Conservation (phyloP, 2,888 invertebrate genomes). For the Oligia strigilis region DNA sequence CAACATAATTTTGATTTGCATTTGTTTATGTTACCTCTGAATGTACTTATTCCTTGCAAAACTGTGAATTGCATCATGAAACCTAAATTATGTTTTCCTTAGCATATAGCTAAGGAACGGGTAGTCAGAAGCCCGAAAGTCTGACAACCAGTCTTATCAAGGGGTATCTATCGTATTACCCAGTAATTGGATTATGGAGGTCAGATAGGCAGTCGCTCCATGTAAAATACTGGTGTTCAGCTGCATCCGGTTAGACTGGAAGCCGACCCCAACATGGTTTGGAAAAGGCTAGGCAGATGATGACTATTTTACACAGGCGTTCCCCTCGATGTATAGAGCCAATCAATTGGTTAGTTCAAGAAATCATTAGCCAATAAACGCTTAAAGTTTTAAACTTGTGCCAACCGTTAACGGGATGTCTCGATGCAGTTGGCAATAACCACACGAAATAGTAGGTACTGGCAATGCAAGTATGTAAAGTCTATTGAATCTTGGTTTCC, state of each 20-base stretch:
- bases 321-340: slow-evolving; percentile 8
- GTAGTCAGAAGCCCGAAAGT: too few species aligned
- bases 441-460: slow-evolving; percentile 70
- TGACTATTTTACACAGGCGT: slow-evolving; percentile 7
- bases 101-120: background rate
- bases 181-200: too few species aligned
- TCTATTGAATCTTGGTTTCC: background rate
- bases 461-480: slow-evolving; percentile 49
- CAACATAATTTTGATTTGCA: background rate
- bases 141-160: too few species aligned
- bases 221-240: too few species aligned
- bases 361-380: slow-evolving; percentile 35
- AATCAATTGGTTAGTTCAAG: background rate
- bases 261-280: too few species aligned
- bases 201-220: too few species aligned
- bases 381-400: slow-evolving; percentile 54
- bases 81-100: background rate
- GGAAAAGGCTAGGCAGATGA: too few species aligned
- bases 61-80: too few species aligned
- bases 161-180: too few species aligned
- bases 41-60: background rate
- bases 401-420: slow-evolving; percentile 72
- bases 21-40: background rate
- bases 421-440: slow-evolving; percentile 69
- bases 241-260: too few species aligned